A percentile compares a stretch with the other conserved stretches of the same genome.
phyloP scores from a whole-genome alignment of 2,797 vertebrate genomes.

The Eospalax fontanierii region DNA sequence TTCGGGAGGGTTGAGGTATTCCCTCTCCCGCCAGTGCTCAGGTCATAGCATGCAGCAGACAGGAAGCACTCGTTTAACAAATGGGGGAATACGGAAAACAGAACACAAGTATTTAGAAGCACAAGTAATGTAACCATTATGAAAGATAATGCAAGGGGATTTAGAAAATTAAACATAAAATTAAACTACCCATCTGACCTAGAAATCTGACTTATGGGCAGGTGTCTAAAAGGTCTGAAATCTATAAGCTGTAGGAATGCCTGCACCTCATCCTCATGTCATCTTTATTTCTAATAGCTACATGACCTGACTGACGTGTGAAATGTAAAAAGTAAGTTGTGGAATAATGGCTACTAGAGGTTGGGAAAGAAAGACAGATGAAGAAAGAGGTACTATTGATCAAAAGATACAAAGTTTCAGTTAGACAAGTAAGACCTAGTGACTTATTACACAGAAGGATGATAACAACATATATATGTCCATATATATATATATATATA shows the following conservation, averaged over 20 bases:
- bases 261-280: background rate
- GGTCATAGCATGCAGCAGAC: background rate
- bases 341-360: background rate
- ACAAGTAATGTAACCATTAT: background rate
- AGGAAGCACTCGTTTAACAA: background rate
- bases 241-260: background rate
- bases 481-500: too few species aligned
- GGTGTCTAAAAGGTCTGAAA: background rate
- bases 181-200: background rate
- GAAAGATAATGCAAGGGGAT: background rate
- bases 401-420: background rate
- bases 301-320: background rate
- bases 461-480: too few species aligned
- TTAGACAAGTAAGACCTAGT: background rate
- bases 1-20: background rate
- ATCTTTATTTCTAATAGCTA: too few species aligned
- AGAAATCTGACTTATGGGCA: background rate
- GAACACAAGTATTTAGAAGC: conserved; percentile 12
- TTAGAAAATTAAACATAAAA: background rate
- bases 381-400: background rate
- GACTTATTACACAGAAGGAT: background rate
- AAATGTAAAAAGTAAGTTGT: background rate
- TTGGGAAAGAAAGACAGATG: background rate
- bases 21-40: background rate
- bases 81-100: background rate